Conservation (phyloP, 2,888 invertebrate genomes). For the Gibbula magus region DNA sequence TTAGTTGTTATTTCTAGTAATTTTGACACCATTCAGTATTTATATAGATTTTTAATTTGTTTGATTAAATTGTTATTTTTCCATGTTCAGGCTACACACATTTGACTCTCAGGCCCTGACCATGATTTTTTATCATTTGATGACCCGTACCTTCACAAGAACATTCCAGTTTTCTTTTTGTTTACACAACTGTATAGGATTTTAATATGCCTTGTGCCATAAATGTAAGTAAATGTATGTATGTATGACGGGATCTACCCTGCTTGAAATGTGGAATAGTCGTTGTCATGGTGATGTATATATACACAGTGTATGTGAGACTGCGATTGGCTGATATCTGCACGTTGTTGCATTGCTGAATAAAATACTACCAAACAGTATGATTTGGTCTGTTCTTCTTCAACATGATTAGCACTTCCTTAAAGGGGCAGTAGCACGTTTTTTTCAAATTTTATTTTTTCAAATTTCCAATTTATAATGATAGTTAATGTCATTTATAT, state of each 20-base stretch:
- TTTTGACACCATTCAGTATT: no score
- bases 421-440: no score
- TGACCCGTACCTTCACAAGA: neutral
- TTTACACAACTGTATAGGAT: neutral
- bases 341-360: conserved; percentile 22
- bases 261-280: neutral
- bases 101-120: neutral
- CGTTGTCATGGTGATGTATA: conserved; percentile 12
- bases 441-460: no score
- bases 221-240: neutral
- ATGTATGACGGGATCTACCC: neutral
- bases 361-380: neutral
- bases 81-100: neutral
- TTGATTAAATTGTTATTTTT: neutral
- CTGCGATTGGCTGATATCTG: neutral
- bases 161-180: neutral
- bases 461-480: no score
- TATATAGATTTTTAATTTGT: no score
- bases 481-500: no score
- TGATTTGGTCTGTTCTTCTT: neutral
- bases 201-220: neutral
- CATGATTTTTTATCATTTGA: neutral
- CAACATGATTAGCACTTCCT: neutral
- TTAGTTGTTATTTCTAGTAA: no score
- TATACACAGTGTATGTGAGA: neutral